phyloP scores from a whole-genome alignment of 2,888 invertebrate species.

The Choristoneura rosaceana region DNA sequence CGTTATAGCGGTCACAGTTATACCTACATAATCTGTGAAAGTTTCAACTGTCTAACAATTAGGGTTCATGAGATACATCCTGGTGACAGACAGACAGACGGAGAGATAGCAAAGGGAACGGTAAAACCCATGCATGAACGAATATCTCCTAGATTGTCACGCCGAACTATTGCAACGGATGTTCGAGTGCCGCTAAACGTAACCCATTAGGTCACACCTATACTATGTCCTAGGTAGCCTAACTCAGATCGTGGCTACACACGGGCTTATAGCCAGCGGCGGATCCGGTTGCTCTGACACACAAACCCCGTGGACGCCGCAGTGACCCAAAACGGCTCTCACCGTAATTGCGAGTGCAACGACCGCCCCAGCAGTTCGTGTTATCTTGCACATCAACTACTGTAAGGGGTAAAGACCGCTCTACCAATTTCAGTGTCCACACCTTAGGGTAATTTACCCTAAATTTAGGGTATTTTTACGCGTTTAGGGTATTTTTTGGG shows the following conservation, averaged over 20 bases:
- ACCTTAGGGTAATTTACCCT: no score
- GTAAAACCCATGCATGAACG: no score
- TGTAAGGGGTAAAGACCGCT: neutral
- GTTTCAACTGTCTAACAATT: no score
- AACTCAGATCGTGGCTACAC: conserved; percentile 2
- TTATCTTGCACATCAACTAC: conserved; percentile 17
- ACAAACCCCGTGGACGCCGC: conserved; percentile 69
- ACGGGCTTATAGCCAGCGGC: conserved; percentile 39
- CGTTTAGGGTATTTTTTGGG: no score
- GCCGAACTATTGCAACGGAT: neutral
- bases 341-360: conserved; percentile 64
- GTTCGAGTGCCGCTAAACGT: neutral
- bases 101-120: no score
- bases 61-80: no score
- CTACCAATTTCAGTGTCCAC: no score
- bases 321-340: conserved; percentile 58
- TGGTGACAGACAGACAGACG: no score
- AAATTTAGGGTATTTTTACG: no score
- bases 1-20: no score
- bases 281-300: conserved; percentile 69
- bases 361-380: conserved; percentile 50
- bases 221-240: neutral
- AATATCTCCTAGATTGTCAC: neutral
- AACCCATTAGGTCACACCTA: neutral
- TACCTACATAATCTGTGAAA: no score